Evolutionary conservation across 1,140 invertebrate genomes (phyloP), one percentile per base, ranked within the genome.

Genomic region (Cyclargus thomasi): DNA sequence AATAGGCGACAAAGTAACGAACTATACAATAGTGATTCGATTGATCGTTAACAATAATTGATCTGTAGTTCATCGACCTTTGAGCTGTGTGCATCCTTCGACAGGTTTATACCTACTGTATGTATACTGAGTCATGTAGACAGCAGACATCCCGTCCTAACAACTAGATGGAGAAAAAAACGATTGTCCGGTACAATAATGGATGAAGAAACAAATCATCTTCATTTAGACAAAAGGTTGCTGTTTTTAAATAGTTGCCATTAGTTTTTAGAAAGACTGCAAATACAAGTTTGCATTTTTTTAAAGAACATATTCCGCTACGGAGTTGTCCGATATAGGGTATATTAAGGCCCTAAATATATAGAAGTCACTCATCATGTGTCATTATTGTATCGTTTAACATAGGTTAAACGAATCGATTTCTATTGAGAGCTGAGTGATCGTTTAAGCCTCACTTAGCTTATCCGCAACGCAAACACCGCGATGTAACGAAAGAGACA

Each of bases 1-100:
- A 8, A 47, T 11, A 14, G 39, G 14, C 39, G 39, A 2, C 39
- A 47, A 47, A 47, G 14, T 47, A 16, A 47, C 39, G 39, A 29
- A 29, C 29, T 29, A 8, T 47, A 47, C 39, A 47, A 59, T 6
- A 59, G 21, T 59, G 5, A 59, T 20, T 11, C 55, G 55, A 20
- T 59, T 59, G 18, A 59, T 11, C 55, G 55, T 59, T 47, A 47
- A 14, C 39, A 47, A 47, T 16, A 47, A 47, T 47, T 47, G 39
- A 47, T 47, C 7, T 47, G 39, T 6, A 29, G 39, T 47, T 47
- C 39, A 16, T 47, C 39, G 39, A 47, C 39, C 39, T 47, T 47
- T 47, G 39, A 47, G 39, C 39, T 47, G 39, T 14, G 39, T 47
- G 36, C 36, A 47, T 47, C 39, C 39, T 47, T 47, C 39, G 39